Evolutionary conservation across 2,113 vertebrate genomes (phyloP).

Genomic region (Muntiacus muntjak): DNA sequence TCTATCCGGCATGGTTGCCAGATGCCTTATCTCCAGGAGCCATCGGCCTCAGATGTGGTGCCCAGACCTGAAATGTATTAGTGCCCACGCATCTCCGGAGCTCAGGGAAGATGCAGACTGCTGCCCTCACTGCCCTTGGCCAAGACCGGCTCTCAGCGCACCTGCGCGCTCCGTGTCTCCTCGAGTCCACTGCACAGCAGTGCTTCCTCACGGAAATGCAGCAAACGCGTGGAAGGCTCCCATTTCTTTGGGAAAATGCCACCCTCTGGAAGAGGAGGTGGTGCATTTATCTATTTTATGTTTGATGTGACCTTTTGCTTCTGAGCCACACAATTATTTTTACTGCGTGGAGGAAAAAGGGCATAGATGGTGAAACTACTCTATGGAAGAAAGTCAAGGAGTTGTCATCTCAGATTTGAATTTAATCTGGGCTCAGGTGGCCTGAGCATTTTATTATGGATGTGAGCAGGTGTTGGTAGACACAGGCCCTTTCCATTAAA

Average conservation of each 20-base stretch:
- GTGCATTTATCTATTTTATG: rapidly evolving
- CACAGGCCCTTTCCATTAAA: no score
- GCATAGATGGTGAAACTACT: rapidly evolving
- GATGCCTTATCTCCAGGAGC: rapidly evolving
- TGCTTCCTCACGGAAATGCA: rapidly evolving
- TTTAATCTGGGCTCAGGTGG: not conserved
- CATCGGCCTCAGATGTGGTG: rapidly evolving
- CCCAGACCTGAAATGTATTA: not conserved
- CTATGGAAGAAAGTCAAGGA: not conserved
- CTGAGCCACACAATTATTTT: not conserved
- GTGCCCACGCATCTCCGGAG: rapidly evolving
- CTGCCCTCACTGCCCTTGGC: rapidly evolving
- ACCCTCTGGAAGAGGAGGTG: not conserved
- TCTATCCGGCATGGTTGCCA: rapidly evolving
- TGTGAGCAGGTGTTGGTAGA: not conserved
- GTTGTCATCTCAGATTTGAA: not conserved
- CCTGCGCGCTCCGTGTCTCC: not conserved
- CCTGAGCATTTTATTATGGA: rapidly evolving
- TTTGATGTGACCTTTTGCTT: not conserved
- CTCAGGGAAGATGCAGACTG: not conserved
- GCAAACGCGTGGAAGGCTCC: not conserved
- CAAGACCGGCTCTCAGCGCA: rapidly evolving
- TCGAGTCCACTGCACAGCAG: rapidly evolving
- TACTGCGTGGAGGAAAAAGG: not conserved
- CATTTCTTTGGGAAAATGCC: rapidly evolving